Conservation (phyloP, 2,888 invertebrate genomes). For the Lithophane semibrunnea region DNA sequence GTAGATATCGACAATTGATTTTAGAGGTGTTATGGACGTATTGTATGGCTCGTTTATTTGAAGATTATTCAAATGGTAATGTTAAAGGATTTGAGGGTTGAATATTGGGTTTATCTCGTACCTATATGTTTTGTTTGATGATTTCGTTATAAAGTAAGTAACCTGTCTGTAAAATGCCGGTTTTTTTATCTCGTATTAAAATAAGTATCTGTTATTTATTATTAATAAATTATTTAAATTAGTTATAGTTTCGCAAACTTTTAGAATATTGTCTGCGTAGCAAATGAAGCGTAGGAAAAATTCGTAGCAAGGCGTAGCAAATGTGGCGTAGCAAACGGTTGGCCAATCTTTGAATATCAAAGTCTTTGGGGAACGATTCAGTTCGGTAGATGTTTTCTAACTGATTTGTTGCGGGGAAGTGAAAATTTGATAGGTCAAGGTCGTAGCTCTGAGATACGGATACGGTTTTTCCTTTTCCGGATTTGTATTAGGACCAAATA, state of each 20-base stretch:
- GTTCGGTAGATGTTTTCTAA: conserved; percentile 27
- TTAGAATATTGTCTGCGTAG: neutral
- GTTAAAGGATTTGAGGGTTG: neutral
- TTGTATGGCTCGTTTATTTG: conserved; percentile 33
- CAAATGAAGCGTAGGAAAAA: conserved; percentile 1
- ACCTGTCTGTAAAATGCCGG: neutral
- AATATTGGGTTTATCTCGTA: neutral
- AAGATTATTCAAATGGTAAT: conserved; percentile 11
- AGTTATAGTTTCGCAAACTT: neutral
- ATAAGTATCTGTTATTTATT: neutral
- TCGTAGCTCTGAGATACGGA: conserved; percentile 15
- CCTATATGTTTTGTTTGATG: neutral
- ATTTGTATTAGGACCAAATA: conserved; percentile 18
- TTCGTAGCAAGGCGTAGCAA: conserved; percentile 18
- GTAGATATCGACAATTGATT: conserved; percentile 68
- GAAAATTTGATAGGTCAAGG: conserved; percentile 49
- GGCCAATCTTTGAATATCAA: conserved; percentile 45
- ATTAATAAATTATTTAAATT: neutral
- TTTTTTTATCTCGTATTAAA: neutral
- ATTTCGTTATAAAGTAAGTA: neutral
- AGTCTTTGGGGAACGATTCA: conserved; percentile 32
- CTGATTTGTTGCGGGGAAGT: conserved; percentile 46
- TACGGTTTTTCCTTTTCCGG: conserved; percentile 15
- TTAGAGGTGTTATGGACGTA: conserved; percentile 52
- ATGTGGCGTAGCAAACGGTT: conserved; percentile 27